Percentiles rank a stretch among this genome's conserved stretches.
Conservation (phyloP, 2,888 invertebrate genomes). For the Drosophila diplacantha region DNA sequence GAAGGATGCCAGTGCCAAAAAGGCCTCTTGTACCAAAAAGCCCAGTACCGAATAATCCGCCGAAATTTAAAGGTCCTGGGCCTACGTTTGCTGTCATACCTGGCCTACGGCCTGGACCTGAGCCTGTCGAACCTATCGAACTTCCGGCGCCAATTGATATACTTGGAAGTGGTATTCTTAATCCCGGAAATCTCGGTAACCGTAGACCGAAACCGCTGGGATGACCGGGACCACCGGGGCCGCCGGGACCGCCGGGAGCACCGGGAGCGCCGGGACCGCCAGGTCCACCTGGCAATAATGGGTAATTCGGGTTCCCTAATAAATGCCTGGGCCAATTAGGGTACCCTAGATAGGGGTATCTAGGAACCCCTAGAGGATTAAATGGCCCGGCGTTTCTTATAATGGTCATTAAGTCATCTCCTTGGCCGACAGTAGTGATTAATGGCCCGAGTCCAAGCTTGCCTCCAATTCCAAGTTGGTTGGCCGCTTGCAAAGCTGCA, state of each 20-base stretch:
- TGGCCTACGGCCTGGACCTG: neutral
- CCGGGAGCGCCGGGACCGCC: neutral
- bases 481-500: constrained; percentile 7
- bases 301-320: neutral
- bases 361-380: constrained; percentile 10
- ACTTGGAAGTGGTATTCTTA: neutral
- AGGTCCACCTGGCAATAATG: neutral
- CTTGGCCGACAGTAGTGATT: constrained; percentile 22
- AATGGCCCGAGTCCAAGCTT: neutral
- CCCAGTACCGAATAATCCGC: constrained; percentile 24
- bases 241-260: neutral
- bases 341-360: neutral
- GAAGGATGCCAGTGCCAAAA: constrained; percentile 22
- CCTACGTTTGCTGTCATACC: neutral
- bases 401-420: constrained; percentile 42
- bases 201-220: neutral
- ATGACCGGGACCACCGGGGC: neutral
- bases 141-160: neutral
- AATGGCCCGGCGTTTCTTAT: constrained; percentile 22
- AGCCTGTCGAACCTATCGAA: neutral
- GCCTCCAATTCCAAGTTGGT: neutral
- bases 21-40: constrained; percentile 11
- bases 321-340: neutral
- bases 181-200: neutral
- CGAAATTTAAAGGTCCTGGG: constrained; percentile 4